phyloP scores from a whole-genome alignment of 2,797 vertebrate genomes.

The Dendrocincla tyrannina region DNA sequence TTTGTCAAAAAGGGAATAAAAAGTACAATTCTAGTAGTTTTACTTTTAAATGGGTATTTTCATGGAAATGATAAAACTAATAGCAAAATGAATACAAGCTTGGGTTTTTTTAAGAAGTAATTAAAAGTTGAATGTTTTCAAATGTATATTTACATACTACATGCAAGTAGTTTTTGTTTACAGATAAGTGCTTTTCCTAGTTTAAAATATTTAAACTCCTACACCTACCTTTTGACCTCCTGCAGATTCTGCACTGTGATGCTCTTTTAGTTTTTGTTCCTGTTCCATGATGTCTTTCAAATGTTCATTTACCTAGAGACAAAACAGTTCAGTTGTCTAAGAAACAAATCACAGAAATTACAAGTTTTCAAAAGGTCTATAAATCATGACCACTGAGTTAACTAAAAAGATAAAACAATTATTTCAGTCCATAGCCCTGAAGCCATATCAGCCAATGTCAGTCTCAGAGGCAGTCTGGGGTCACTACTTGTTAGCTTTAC shows the following conservation, averaged over 20 bases:
- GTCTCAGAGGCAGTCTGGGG: neutral
- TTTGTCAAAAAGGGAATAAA: neutral
- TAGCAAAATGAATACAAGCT: neutral
- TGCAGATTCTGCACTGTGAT: slow-evolving; percentile 80
- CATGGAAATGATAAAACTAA: neutral
- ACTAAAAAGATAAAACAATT: neutral
- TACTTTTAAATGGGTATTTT: neutral
- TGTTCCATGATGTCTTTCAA: slow-evolving; percentile 90
- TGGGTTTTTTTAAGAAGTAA: neutral
- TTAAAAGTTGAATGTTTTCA: neutral
- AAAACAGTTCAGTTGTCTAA: neutral
- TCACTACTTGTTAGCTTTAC: neutral
- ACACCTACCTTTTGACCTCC: slow-evolving; percentile 88
- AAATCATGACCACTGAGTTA: neutral
- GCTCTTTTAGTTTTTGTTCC: slow-evolving; percentile 88
- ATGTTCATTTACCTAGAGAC: slow-evolving; percentile 90
- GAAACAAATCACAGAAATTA: neutral
- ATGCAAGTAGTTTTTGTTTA: neutral
- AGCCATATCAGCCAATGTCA: neutral
- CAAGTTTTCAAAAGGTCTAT: neutral
- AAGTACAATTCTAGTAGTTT: neutral
- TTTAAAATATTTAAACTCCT: neutral
- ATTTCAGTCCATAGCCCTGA: neutral
- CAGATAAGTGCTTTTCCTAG: neutral
- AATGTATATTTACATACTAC: neutral